Evolutionary conservation across 2,113 vertebrate genomes (phyloP).

Genomic region (western clawed frog (Xenopus tropicalis)): UCB_Xtro_10.0 CM004452.2:39544001-39544500

Average conservation of each 20-base stretch:
- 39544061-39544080: conserved; percentile 3
- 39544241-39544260: conserved; percentile 37
- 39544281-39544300: neutral
- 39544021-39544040: conserved; percentile 24
- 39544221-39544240: conserved; percentile 41
- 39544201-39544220: neutral
- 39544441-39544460: too few relatives aligned
- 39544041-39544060: conserved; percentile 31
- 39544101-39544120: conserved; percentile 35
- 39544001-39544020: conserved; percentile 12
- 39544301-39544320: conserved; percentile 9
- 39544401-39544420: too few relatives aligned
- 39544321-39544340: too few relatives aligned
- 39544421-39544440: too few relatives aligned
- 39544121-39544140: conserved; percentile 42
- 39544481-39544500: too few relatives aligned
- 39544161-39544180: conserved; percentile 18
- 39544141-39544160: conserved; percentile 26
- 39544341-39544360: too few relatives aligned
- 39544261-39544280: conserved; percentile 25
- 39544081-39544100: conserved; percentile 38
- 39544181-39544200: conserved; percentile 5
- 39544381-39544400: too few relatives aligned
- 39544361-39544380: too few relatives aligned
- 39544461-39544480: too few relatives aligned